These are phyloP conservation scores for Micromussa lordhowensis DNA, from an alignment of 92 coral and sea anemone species.

Conservation along the genomic window DNA sequence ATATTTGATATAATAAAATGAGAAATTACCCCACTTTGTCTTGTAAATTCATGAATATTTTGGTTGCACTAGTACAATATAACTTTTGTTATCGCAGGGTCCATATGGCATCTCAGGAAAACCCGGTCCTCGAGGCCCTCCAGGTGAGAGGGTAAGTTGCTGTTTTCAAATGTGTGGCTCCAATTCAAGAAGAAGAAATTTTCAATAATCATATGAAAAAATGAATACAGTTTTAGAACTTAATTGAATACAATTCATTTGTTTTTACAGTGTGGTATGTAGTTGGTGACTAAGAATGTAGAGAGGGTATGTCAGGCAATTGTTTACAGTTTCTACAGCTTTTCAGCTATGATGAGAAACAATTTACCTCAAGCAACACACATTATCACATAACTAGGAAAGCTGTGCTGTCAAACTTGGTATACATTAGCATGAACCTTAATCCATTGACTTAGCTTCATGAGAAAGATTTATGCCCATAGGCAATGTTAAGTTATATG, in stretches of 20 bases:
- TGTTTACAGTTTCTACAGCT: background rate
- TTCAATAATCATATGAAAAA: background rate
- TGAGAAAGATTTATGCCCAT: too few relatives aligned
- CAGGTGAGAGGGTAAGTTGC: constrained; percentile 51
- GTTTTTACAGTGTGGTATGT: background rate
- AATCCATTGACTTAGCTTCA: too few relatives aligned
- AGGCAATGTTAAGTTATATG: too few relatives aligned
- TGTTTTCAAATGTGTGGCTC: background rate
- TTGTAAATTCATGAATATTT: background rate
- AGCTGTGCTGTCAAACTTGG: too few relatives aligned
- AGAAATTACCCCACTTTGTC: too few relatives aligned
- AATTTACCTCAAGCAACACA: too few relatives aligned
- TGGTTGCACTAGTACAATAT: too few relatives aligned
- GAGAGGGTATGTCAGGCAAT: background rate
- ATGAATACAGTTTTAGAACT: background rate
- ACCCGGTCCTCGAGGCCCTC: constrained; percentile 59
- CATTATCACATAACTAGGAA: too few relatives aligned
- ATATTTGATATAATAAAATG: too few relatives aligned
- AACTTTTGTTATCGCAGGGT: constrained; percentile 41
- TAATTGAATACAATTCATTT: background rate
- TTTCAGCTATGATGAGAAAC: background rate
- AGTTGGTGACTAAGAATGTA: background rate
- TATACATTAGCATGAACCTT: too few relatives aligned
- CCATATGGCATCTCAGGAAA: constrained; percentile 65
- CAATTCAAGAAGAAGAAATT: background rate